Conservation (phyloP, 2,888 invertebrate species). For the Melikaiella ostensackeni region DNA sequence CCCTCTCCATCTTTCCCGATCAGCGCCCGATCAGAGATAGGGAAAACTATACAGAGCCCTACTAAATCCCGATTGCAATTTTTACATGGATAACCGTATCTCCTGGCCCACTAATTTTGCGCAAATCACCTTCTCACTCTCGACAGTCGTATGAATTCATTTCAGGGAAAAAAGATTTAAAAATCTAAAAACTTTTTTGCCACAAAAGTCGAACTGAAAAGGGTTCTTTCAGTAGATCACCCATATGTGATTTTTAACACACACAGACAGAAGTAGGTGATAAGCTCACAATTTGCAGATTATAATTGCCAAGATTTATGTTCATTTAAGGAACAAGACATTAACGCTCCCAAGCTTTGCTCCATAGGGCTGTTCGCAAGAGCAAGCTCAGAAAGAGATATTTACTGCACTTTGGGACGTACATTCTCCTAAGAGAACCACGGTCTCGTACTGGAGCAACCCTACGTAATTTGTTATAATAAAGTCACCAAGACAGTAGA, state of each 20-base stretch:
- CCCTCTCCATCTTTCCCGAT: too few relatives aligned
- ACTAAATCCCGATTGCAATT: too few relatives aligned
- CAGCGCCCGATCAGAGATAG: too few relatives aligned
- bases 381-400: slow-evolving; percentile 39
- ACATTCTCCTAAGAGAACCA: slow-evolving; percentile 39
- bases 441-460: slow-evolving; percentile 25
- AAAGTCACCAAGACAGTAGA: slow-evolving; percentile 40
- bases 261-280: neutral
- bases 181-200: too few relatives aligned
- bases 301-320: slow-evolving; percentile 38
- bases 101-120: too few relatives aligned
- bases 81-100: too few relatives aligned
- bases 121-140: too few relatives aligned
- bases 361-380: slow-evolving; percentile 38
- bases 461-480: slow-evolving; percentile 40
- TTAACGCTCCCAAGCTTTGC: slow-evolving; percentile 39
- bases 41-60: too few relatives aligned
- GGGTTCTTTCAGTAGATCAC: too few relatives aligned
- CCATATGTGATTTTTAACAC: neutral
- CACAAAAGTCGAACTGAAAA: too few relatives aligned
- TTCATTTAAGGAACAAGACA: slow-evolving; percentile 41
- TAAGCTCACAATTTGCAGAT: slow-evolving; percentile 23
- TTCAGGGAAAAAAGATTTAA: too few relatives aligned
- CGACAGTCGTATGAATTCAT: too few relatives aligned
- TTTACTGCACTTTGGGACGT: slow-evolving; percentile 41